A percentile compares a stretch with the other conserved stretches of the same genome.
phyloP scores from a whole-genome alignment of 2,797 vertebrate species.

The Pangasius larnaudii region DNA sequence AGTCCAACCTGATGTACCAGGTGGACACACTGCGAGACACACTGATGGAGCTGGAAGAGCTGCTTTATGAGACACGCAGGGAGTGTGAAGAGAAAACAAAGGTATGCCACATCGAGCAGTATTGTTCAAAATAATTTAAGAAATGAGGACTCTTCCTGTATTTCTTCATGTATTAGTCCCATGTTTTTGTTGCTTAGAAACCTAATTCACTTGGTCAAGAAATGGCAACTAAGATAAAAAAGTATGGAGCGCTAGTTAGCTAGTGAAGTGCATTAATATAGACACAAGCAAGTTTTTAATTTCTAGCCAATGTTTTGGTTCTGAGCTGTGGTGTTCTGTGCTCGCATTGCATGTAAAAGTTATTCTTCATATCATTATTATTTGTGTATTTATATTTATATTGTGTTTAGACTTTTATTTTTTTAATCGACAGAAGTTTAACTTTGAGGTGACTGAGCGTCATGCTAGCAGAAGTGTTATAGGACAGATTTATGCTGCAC shows the following conservation, averaged over 20 bases:
- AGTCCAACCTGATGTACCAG: constrained; percentile 91
- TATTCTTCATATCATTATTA: not conserved
- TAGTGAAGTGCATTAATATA: not conserved
- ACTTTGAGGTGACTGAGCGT: not conserved
- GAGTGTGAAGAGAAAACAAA: constrained; percentile 79
- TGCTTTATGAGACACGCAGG: constrained; percentile 83
- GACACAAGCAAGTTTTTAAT: not conserved
- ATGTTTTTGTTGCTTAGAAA: not conserved
- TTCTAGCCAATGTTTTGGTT: not conserved
- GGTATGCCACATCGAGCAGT: constrained; percentile 65
- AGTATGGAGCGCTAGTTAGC: not conserved
- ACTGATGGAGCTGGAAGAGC: constrained; percentile 85
- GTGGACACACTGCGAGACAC: constrained; percentile 88
- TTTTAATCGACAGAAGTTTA: not conserved
- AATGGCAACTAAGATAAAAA: not conserved
- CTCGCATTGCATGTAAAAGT: not conserved
- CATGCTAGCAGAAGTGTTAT: not conserved
- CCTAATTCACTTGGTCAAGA: not conserved
- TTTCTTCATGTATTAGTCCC: too few relatives aligned
- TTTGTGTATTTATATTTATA: not conserved
- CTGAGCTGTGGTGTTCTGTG: not conserved
- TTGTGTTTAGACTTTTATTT: not conserved
- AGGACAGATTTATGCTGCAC: not conserved
- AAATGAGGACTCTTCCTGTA: not conserved
- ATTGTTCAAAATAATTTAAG: not conserved